Evolutionary conservation across 2,113 vertebrate species (phyloP).

Genomic region (Thermophis baileyi): DNA sequence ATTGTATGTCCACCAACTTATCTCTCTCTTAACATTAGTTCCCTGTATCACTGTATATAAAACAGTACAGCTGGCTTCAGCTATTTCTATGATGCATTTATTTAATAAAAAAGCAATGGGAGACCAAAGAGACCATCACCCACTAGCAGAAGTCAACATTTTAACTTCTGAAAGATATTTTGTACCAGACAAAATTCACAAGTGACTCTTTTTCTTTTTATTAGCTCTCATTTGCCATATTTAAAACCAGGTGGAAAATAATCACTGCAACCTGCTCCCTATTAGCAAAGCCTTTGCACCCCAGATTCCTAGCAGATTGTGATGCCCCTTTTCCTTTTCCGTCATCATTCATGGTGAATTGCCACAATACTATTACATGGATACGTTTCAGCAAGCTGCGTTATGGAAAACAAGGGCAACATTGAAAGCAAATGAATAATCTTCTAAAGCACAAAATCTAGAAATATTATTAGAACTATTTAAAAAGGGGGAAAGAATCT

Average conservation of each 20-base stretch:
- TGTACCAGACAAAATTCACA: not conserved
- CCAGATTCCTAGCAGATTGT: not conserved
- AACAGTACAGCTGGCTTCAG: not conserved
- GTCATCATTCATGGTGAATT: not conserved
- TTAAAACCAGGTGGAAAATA: not conserved
- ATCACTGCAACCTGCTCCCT: not conserved
- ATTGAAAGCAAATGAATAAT: not conserved
- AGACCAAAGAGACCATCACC: not conserved
- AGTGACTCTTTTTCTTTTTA: not conserved
- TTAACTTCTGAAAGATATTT: not conserved
- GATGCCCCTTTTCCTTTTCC: not conserved
- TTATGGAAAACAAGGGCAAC: conserved; percentile 5
- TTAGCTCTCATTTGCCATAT: not conserved
- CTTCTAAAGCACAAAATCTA: not conserved
- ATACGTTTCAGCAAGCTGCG: conserved; percentile 16
- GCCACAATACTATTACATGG: not conserved
- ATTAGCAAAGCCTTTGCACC: not conserved
- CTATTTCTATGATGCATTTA: not conserved
- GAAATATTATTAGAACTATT: conserved; percentile 10
- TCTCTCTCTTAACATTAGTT: not conserved
- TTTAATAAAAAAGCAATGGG: not conserved
- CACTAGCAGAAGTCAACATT: not conserved
- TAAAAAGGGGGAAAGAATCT: not conserved
- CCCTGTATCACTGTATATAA: not conserved
- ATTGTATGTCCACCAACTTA: not conserved